These are phyloP conservation scores for Turnix velox DNA, from an alignment of 2,113 vertebrate genomes.

Conservation along the genomic window DNA sequence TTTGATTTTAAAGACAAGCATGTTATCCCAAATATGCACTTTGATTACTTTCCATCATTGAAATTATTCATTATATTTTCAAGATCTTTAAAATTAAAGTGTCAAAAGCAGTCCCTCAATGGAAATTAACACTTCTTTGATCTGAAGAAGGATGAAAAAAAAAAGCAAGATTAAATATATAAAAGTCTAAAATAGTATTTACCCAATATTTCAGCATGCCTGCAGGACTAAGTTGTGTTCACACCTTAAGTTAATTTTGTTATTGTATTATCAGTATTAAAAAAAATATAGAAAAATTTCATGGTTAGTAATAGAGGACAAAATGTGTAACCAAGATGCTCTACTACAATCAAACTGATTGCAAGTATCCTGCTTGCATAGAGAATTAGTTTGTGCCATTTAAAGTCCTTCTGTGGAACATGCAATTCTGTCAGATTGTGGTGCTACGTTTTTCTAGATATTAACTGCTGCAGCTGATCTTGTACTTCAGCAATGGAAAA, in stretches of 20 bases:
- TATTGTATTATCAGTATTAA: not conserved
- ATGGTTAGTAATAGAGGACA: not conserved
- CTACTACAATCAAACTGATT: not conserved
- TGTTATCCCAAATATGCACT: not conserved
- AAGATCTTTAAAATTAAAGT: not conserved
- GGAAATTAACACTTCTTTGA: not conserved
- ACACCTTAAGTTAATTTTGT: not conserved
- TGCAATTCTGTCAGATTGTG: not conserved
- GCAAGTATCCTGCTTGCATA: not conserved
- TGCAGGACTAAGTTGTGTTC: not conserved
- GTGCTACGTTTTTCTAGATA: accelerated
- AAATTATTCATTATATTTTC: not conserved
- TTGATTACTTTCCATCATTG: not conserved
- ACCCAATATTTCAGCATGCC: not conserved
- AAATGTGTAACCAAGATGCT: not conserved
- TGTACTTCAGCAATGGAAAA: not conserved
- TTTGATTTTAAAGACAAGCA: not conserved
- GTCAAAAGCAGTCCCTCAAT: not conserved
- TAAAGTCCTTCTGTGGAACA: not conserved
- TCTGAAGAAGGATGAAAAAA: not conserved
- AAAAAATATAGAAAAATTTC: too few species aligned
- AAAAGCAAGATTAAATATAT: not conserved
- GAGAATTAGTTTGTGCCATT: not conserved
- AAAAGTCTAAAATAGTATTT: not conserved
- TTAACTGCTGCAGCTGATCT: not conserved